A percentile compares a stretch with the other conserved stretches of the same genome.
Conservation (phyloP, 2,888 invertebrate genomes). For the Subacronicta megacephala region DNA sequence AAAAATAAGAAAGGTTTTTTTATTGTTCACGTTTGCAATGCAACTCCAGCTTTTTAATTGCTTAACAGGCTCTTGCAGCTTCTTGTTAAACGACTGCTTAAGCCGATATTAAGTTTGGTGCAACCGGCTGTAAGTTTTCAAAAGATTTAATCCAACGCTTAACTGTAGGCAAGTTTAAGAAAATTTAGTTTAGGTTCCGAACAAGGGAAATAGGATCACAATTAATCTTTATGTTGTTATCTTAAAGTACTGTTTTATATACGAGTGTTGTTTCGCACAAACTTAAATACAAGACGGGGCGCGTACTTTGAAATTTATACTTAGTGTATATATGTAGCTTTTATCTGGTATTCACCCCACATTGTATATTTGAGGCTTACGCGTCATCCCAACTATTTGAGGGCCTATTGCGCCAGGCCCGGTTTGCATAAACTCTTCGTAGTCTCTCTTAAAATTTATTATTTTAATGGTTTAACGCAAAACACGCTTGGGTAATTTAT, state of each 20-base stretch:
- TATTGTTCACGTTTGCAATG: slow-evolving; percentile 12
- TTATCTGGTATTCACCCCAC: slow-evolving; percentile 1
- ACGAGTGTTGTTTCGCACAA: slow-evolving; percentile 16
- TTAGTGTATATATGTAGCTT: neutral
- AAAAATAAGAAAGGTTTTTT: slow-evolving; percentile 17
- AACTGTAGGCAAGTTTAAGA: slow-evolving; percentile 78
- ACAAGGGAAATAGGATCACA: slow-evolving; percentile 80
- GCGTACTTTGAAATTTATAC: neutral
- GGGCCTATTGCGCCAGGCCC: slow-evolving; percentile 10
- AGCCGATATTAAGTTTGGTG: slow-evolving; percentile 45
- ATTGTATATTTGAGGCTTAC: slow-evolving; percentile 2
- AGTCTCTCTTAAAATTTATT: neutral
- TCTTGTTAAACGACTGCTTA: slow-evolving; percentile 28
- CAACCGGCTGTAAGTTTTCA: slow-evolving; percentile 62
- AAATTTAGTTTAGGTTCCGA: slow-evolving; percentile 81
- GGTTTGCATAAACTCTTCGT: slow-evolving; percentile 6
- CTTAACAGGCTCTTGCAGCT: slow-evolving; percentile 12
- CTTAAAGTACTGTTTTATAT: slow-evolving; percentile 63
- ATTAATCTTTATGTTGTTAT: slow-evolving; percentile 79
- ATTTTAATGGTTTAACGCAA: neutral
- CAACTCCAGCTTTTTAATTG: slow-evolving; percentile 13
- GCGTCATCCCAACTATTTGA: slow-evolving; percentile 27
- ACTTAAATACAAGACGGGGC: neutral
- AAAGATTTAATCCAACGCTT: slow-evolving; percentile 74
- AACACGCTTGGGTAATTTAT: neutral